These are phyloP conservation scores for Apoderus coryli DNA, from an alignment of 2,888 invertebrate genomes.

Conservation along the genomic window DNA sequence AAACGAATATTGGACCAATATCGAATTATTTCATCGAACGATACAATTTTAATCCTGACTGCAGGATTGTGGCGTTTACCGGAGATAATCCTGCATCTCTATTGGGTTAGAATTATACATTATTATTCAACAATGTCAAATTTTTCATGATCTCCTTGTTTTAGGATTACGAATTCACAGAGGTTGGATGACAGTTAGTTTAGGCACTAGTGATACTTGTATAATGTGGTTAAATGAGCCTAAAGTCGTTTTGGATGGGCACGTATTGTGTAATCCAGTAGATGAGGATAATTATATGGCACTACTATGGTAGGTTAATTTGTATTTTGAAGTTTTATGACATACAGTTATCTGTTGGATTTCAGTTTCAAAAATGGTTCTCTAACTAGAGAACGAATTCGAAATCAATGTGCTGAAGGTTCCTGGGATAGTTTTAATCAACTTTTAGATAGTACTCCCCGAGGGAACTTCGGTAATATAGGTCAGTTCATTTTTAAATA, in stretches of 20 bases:
- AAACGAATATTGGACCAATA: constrained; percentile 54
- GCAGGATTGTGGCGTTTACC: constrained; percentile 77
- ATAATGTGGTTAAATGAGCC: constrained; percentile 63
- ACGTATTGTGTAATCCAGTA: constrained; percentile 78
- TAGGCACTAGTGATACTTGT: constrained; percentile 90
- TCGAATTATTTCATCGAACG: constrained; percentile 70
- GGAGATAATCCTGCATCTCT: constrained; percentile 90
- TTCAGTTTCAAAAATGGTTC: constrained; percentile 83
- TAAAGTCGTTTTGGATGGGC: constrained; percentile 58
- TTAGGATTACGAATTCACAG: constrained; percentile 65
- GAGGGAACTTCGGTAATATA: constrained; percentile 89
- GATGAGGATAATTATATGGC: constrained; percentile 70
- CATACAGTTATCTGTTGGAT: not conserved
- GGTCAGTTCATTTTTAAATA: constrained; percentile 38
- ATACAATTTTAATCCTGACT: constrained; percentile 69
- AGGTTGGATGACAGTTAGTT: constrained; percentile 74
- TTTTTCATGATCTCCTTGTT: constrained; percentile 9
- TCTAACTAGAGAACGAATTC: constrained; percentile 70
- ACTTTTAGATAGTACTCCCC: constrained; percentile 63
- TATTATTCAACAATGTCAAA: not conserved
- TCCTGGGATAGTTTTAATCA: constrained; percentile 79
- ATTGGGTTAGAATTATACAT: constrained; percentile 39
- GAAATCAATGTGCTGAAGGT: constrained; percentile 54
- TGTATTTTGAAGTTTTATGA: too few relatives aligned
- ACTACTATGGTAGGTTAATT: constrained; percentile 54